Percentiles rank a stretch among this genome's conserved stretches.
phyloP scores from a whole-genome alignment of 2,113 vertebrate genomes.

The Sphyrna mokarran region DNA sequence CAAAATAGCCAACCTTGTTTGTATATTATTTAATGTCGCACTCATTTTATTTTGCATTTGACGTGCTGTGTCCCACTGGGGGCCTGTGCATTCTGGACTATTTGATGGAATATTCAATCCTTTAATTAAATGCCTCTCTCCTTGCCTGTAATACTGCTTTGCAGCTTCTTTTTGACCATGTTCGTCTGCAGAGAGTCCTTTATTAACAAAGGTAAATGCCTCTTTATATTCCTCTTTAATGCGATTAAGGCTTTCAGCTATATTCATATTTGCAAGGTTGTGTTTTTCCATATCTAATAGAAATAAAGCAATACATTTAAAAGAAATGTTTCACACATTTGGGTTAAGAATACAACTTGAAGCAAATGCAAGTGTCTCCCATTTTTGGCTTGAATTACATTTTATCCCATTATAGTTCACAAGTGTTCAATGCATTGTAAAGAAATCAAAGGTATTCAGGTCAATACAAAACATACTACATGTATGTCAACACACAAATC shows the following conservation, averaged over 20 bases:
- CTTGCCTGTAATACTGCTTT: conserved; percentile 70
- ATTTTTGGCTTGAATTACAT: not conserved
- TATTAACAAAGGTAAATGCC: conserved; percentile 79
- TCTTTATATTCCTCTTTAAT: conserved; percentile 82
- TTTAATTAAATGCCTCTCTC: conserved; percentile 71
- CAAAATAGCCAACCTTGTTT: conserved; percentile 63
- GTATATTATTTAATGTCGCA: conserved; percentile 82
- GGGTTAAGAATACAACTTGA: not conserved
- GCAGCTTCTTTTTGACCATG: conserved; percentile 68
- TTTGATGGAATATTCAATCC: conserved; percentile 63
- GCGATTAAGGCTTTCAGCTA: conserved; percentile 69
- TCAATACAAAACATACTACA: not conserved
- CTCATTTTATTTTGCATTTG: conserved; percentile 92
- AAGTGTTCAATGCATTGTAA: not conserved
- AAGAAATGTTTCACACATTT: not conserved
- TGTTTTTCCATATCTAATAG: conserved; percentile 66
- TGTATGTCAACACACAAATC: not conserved
- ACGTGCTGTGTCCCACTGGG: conserved; percentile 74
- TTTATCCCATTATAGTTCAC: not conserved
- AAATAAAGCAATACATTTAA: not conserved
- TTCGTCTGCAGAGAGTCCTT: conserved; percentile 77
- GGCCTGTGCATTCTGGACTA: conserved; percentile 59
- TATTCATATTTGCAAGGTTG: conserved; percentile 38
- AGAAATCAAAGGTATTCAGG: not conserved
- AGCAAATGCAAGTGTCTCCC: not conserved